Evolutionary conservation across 2,797 vertebrate genomes (phyloP).

Genomic region (Loris lydekkerianus): DNA sequence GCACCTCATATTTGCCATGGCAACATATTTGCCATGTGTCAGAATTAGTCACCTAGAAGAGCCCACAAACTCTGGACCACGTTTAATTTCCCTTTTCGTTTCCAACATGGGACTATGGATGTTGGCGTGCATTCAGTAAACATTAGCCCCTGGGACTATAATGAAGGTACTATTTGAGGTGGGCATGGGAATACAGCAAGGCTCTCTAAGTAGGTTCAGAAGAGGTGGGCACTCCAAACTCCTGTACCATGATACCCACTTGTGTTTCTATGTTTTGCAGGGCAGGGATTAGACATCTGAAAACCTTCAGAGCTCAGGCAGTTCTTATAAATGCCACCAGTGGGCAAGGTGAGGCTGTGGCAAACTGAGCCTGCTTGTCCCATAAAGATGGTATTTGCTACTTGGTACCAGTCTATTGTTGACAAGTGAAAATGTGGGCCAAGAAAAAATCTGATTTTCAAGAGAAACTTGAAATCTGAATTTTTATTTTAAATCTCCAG

Average conservation of each 20-base stretch:
- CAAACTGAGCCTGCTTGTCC: background rate
- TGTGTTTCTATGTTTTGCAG: background rate
- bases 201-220: background rate
- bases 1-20: constrained; percentile 22
- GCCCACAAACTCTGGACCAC: background rate
- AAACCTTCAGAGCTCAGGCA: constrained; percentile 26
- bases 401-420: background rate
- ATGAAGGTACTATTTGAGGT: background rate
- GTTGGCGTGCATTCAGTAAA: background rate
- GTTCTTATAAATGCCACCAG: background rate
- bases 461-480: constrained; percentile 45
- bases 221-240: background rate
- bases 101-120: background rate
- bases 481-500: constrained; percentile 67
- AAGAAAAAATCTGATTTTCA: background rate
- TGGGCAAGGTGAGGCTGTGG: background rate
- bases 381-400: constrained; percentile 18
- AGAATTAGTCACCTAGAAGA: background rate
- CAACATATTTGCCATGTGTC: background rate
- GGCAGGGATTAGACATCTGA: background rate
- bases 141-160: background rate
- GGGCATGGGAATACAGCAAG: background rate
- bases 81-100: constrained; percentile 30
- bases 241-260: background rate
- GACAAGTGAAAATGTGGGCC: constrained; percentile 2